phyloP scores from a whole-genome alignment of 2,113 vertebrate species.

The Dicaeum eximium region DNA sequence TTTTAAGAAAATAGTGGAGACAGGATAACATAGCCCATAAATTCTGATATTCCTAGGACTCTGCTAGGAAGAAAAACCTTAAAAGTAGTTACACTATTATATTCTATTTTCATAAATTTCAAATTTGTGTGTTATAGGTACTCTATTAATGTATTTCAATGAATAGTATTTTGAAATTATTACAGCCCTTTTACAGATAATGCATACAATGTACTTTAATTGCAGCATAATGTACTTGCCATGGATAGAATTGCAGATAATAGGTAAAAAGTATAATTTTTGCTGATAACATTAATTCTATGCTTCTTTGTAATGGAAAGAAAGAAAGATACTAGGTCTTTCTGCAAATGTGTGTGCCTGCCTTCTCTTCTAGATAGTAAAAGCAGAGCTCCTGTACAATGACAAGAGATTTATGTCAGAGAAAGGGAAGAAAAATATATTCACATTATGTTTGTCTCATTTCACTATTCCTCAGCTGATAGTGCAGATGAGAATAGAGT shows the following conservation, averaged over 20 bases:
- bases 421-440: neutral
- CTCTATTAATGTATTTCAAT: neutral
- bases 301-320: neutral
- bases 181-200: conserved; percentile 1
- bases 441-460: neutral
- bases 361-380: neutral
- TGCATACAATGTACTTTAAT: conserved; percentile 26
- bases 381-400: neutral
- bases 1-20: neutral
- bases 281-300: neutral
- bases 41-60: neutral
- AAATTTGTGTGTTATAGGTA: neutral
- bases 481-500: neutral
- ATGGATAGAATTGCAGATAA: conserved; percentile 1
- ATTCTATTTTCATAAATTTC: neutral
- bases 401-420: neutral
- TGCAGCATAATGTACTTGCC: conserved; percentile 12
- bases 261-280: neutral
- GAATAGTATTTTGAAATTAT: neutral
- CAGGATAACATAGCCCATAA: neutral
- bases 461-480: neutral
- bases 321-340: neutral
- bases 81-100: neutral
- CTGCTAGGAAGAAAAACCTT: neutral
- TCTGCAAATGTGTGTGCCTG: neutral